Base-by-base conservation (phyloP, 2,797 vertebrate genomes). In the Paedocypris micromegethes region DNA sequence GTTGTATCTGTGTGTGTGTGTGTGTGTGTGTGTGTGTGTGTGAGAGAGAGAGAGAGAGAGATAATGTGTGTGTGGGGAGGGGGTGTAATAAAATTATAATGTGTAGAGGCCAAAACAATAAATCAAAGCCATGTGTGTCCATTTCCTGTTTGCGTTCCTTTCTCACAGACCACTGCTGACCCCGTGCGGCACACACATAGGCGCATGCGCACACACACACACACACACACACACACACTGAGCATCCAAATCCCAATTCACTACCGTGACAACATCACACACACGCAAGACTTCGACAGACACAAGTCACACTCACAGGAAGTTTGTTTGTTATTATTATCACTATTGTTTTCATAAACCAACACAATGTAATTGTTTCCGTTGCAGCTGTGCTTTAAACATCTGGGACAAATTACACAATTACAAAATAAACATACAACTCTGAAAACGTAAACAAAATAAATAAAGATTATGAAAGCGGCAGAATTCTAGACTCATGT, bases 61-160 rank as follows among this genome's bases (percentile, higher is more conserved):
- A 56, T 6, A 59, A 57, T 23, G 53, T 64, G 42, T 52, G 23
- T 23, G 23, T 23, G 23, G 23, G 23, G 23, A 23, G 23, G 23
- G 23, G 23, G 23, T 23, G 42, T 91, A 90, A 91, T 90, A 87
- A 91, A 87, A 90, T 92, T 85, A 90, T 86, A 92, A 90, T 88
- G 86, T 86, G 91, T 92, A 91, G 88, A 83, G 86, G 87, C 58
- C 85, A 85, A 88, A 87, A 81, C 86, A 88, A 91, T 91, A 93
- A 93, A 92, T 92, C 87, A 84, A 84, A 87, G 85, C 89, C 90
- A 93, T 92, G 91, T 94, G 92, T 91, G 90, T 89, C 88, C 85
- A 86, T 92, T 93, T 93, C 92, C 92, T 93, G 91, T 90, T 90
- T 92, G 88, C 88, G 88, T 87, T 90, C 86, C 88, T 91, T 91